Conservation (phyloP, 2,888 invertebrate genomes). For the Dorcus parallelipipedus region DNA sequence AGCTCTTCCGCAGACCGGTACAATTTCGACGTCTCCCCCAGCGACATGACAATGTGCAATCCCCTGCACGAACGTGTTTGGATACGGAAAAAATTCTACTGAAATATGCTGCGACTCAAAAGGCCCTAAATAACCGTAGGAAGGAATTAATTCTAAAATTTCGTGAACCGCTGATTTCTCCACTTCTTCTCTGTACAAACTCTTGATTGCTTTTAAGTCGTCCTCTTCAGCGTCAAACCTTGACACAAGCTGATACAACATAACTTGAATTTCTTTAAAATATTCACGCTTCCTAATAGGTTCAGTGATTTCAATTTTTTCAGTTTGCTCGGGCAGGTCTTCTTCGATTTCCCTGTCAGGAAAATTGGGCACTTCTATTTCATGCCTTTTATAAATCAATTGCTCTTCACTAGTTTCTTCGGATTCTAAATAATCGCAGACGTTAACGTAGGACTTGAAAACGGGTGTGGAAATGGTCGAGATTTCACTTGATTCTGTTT, state of each 20-base stretch:
- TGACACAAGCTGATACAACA: conserved; percentile 19
- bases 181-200: not conserved
- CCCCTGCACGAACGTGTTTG: conserved; percentile 50
- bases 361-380: conserved; percentile 3
- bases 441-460: not conserved
- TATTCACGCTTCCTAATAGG: conserved; percentile 18
- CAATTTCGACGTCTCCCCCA: conserved; percentile 56
- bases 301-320: not conserved
- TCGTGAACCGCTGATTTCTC: conserved; percentile 50
- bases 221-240: conserved; percentile 10
- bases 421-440: not conserved
- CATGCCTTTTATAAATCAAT: not conserved
- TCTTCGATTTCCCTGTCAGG: not conserved
- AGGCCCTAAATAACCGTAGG: conserved; percentile 53
- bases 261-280: conserved; percentile 13
- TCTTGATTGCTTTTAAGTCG: conserved; percentile 14
- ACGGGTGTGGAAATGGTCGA: conserved; percentile 4
- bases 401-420: not conserved
- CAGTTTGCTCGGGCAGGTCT: not conserved
- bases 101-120: conserved; percentile 52
- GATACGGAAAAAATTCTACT: conserved; percentile 51
- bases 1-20: conserved; percentile 53
- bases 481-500: not conserved
- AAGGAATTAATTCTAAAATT: conserved; percentile 50
- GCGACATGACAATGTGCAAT: conserved; percentile 53